A percentile compares a stretch with the other conserved stretches of the same genome.
Conservation (phyloP, 92 coral and sea anemone species). For the Umimayanthus chanpuru region DNA sequence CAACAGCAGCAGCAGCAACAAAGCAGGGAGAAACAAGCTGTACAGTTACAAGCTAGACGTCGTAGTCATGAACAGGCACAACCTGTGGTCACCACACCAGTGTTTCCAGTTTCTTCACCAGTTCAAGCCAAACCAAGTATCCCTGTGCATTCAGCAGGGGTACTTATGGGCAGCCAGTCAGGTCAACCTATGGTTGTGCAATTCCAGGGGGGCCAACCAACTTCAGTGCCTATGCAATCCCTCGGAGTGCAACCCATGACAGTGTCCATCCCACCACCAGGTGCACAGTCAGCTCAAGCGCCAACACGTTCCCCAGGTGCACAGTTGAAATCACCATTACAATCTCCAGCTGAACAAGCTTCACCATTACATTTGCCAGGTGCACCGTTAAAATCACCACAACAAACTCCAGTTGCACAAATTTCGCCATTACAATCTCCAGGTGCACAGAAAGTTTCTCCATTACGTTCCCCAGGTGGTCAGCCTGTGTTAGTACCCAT, state of each 20-base stretch:
- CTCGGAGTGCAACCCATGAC: neutral
- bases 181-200: conserved; percentile 10
- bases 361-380: neutral
- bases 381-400: neutral
- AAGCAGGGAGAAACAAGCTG: neutral
- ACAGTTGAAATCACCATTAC: neutral
- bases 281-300: neutral
- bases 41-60: neutral
- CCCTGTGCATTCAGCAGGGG: conserved; percentile 19
- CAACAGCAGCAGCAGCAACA: conserved; percentile 5
- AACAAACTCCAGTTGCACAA: neutral
- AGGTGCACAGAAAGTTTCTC: neutral
- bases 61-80: neutral
- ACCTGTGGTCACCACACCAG: neutral
- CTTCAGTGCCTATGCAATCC: neutral
- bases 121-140: neutral
- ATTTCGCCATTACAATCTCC: neutral
- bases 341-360: neutral
- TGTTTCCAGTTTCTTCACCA: conserved; percentile 7
- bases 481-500: neutral
- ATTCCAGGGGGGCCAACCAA: conserved; percentile 1
- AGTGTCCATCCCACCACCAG: neutral
- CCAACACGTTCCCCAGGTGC: neutral
- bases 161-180: neutral
- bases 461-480: neutral